These are phyloP conservation scores for Platyura marginata DNA, from an alignment of 1,140 invertebrate species.

Conservation along the genomic window DNA sequence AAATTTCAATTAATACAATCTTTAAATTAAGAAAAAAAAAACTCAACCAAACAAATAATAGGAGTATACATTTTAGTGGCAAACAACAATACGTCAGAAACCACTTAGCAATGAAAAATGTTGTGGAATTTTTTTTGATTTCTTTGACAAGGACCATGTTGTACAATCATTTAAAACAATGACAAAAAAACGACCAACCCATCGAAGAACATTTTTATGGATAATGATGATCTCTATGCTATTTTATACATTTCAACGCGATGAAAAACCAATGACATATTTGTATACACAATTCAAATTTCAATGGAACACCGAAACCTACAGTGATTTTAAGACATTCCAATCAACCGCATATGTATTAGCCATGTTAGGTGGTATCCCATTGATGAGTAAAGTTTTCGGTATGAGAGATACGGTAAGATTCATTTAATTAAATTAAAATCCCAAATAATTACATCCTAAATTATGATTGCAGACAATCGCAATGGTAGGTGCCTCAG, in stretches of 20 bases:
- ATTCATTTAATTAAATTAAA: background rate
- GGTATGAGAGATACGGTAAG: slow-evolving; percentile 42
- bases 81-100: slow-evolving; percentile 38
- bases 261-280: slow-evolving; percentile 47
- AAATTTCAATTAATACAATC: too few relatives aligned
- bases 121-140: slow-evolving; percentile 39
- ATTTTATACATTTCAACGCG: slow-evolving; percentile 59
- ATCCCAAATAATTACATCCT: too few relatives aligned
- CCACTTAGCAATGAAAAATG: slow-evolving; percentile 31
- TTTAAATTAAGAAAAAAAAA: too few relatives aligned
- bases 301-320: slow-evolving; percentile 39
- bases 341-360: slow-evolving; percentile 44
- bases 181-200: slow-evolving; percentile 28
- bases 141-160: slow-evolving; percentile 48
- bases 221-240: slow-evolving; percentile 47
- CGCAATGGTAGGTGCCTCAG: slow-evolving; percentile 42
- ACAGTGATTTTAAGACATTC: slow-evolving; percentile 47
- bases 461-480: too few relatives aligned
- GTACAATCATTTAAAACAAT: slow-evolving; percentile 37
- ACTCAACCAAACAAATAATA: too few relatives aligned
- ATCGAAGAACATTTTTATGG: slow-evolving; percentile 37
- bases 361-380: slow-evolving; percentile 42
- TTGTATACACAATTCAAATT: slow-evolving; percentile 46
- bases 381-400: slow-evolving; percentile 42
- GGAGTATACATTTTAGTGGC: too few relatives aligned